Evolutionary conservation across 2,888 invertebrate species (phyloP).

Genomic region (Euproctis similis): DNA sequence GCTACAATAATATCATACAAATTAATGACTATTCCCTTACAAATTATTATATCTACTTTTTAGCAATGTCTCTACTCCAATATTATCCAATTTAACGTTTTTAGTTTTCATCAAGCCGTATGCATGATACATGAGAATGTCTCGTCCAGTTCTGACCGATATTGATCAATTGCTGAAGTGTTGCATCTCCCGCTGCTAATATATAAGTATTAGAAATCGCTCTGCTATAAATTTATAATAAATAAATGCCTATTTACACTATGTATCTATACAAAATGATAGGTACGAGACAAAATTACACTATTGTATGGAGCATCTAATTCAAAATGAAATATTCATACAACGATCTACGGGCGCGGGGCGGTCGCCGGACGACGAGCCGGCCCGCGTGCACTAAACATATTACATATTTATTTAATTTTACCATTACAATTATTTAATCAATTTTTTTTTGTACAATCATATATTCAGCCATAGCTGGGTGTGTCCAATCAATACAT

Average conservation of each 20-base stretch:
- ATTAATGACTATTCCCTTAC: conserved; percentile 76
- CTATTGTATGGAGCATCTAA: conserved; percentile 69
- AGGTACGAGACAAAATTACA: conserved; percentile 72
- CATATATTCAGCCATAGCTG: conserved; percentile 67
- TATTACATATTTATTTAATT: conserved; percentile 57
- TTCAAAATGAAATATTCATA: conserved; percentile 61
- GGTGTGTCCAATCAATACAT: conserved; percentile 63
- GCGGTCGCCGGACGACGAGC: conserved; percentile 15
- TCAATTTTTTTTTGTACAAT: conserved; percentile 74
- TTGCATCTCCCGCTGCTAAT: conserved; percentile 66
- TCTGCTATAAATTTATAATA: conserved; percentile 75
- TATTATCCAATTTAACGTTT: conserved; percentile 61
- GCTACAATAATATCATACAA: conserved; percentile 76
- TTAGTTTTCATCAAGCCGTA: conserved; percentile 53
- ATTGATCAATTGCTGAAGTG: conserved; percentile 52
- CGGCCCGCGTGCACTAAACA: conserved; percentile 46
- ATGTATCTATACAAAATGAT: conserved; percentile 75
- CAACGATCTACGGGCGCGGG: conserved; percentile 55
- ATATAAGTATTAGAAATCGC: conserved; percentile 73
- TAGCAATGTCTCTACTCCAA: conserved; percentile 73
- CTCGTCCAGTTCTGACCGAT: conserved; percentile 60
- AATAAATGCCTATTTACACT: conserved; percentile 77
- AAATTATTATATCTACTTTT: conserved; percentile 72
- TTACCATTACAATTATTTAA: too few relatives aligned
- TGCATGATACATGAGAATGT: conserved; percentile 55